These are phyloP conservation scores for Ostrea edulis DNA, from an alignment of 1,140 invertebrate species.

Conservation along the genomic window DNA sequence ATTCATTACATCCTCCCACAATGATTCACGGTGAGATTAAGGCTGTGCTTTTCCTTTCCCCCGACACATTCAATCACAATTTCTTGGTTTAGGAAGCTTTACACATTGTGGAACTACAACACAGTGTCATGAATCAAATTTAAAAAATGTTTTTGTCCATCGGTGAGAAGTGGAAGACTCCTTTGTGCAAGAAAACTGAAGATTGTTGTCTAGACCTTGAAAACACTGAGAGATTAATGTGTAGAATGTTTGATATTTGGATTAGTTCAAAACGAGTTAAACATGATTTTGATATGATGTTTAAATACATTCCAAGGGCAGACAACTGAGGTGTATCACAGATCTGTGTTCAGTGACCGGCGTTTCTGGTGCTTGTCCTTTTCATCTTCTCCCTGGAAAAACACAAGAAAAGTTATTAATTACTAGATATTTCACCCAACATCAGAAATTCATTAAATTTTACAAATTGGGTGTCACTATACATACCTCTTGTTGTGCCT, in stretches of 20 bases:
- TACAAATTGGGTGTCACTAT: not conserved
- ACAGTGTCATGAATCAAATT: not conserved
- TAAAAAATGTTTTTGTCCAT: not conserved
- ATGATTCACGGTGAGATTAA: not conserved
- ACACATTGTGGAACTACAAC: not conserved
- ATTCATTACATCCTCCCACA: not conserved
- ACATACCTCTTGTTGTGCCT: conserved; percentile 38
- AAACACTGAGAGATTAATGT: not conserved
- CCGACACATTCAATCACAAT: not conserved
- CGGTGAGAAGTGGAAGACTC: conserved; percentile 1
- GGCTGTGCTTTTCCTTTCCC: not conserved
- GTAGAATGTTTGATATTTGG: not conserved
- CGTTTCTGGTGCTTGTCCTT: conserved; percentile 12
- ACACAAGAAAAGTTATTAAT: not conserved
- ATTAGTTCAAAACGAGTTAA: not conserved
- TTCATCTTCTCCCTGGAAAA: conserved; percentile 9
- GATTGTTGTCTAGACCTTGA: not conserved
- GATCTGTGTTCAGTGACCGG: conserved; percentile 31
- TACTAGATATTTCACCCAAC: not conserved
- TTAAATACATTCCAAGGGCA: conserved; percentile 10
- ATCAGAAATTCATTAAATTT: not conserved
- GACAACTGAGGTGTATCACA: conserved; percentile 7
- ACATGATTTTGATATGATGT: not conserved
- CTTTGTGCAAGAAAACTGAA: not conserved
- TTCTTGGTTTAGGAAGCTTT: not conserved